Base-by-base conservation (phyloP, 2,888 invertebrate genomes). In the Epirrhoe tristata region DNA sequence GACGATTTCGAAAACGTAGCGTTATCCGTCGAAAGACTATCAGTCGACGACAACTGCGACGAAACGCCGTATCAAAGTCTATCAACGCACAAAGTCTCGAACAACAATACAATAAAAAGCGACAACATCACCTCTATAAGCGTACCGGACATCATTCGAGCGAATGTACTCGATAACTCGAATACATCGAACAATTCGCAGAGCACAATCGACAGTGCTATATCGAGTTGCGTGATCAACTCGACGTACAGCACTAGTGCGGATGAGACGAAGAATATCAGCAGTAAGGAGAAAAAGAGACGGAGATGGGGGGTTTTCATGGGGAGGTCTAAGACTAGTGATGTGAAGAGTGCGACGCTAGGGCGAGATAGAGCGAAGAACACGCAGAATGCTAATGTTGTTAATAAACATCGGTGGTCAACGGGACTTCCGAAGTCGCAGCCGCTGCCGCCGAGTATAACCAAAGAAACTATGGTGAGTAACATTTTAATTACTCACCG, bases 401-500 rank as follows among this genome's bases (percentile, higher is more conserved):
- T 93, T 12, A 94, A 94, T 77, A 94, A 94, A 74, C 95, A 96
- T 80, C 87, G 96, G 52, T 96, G 96, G 96, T 96, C 96, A 0
- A 96, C 96, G 0, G 96, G 96, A 0, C 90, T 96, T 72, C 96
- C 96, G 14, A 94, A 96, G 77, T 93, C 95, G 48, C 95, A 96
- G 81, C 96, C 96, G 5, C 88, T 96, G 65, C 96, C 96, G 32
- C 96, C 96, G 0, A 96, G 96, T 57, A 96, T 96, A 80, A 96
- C 96, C 80, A 97, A 96, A 91, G 97, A 97, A 89, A 96, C 96
- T 72, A 95, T 97, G 96, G 97, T 96, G 79, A 91, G 93, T 86
- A 31, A 14, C 8, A 17, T 10, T 17, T 10, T n/a, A 43, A n/a
- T n/a, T n/a, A n/a, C n/a, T n/a, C n/a, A n/a, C n/a, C n/a, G n/a